Percentiles rank a stretch among this genome's conserved stretches.
Conservation (phyloP, 2,888 invertebrate species). For the Dasysyrphus albostriatus region DNA sequence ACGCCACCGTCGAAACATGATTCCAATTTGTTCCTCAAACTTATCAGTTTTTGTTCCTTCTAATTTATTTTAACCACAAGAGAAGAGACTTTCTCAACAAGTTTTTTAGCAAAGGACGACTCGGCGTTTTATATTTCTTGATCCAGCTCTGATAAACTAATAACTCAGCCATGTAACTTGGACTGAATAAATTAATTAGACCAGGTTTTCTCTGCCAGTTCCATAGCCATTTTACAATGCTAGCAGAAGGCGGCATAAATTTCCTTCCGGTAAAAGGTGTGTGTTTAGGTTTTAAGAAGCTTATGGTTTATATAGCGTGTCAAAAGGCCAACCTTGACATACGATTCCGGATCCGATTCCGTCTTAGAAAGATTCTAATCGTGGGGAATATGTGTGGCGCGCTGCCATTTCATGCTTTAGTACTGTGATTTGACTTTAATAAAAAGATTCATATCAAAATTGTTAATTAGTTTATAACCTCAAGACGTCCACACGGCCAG, state of each 20-base stretch:
- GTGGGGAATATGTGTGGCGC: conserved; percentile 11
- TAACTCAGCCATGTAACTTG: conserved; percentile 31
- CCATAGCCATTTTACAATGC: neutral
- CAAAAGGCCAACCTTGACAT: conserved; percentile 63
- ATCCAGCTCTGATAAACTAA: conserved; percentile 51
- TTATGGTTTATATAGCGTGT: conserved; percentile 42
- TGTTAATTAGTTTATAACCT: conserved; percentile 53
- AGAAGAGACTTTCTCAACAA: conserved; percentile 8
- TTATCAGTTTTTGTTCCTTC: neutral
- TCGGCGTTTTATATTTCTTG: conserved; percentile 2
- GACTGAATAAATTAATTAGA: conserved; percentile 63
- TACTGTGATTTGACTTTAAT: conserved; percentile 27
- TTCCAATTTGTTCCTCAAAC: conserved; percentile 27
- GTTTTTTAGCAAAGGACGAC: conserved; percentile 2
- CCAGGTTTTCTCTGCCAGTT: neutral
- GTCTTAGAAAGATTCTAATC: conserved; percentile 61
- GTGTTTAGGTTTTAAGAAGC: conserved; percentile 12
- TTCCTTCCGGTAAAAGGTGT: conserved; percentile 68
- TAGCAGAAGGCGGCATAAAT: conserved; percentile 47
- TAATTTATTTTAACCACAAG: neutral
- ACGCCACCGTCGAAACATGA: neutral
- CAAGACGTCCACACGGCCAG: conserved; percentile 27
- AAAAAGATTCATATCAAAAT: conserved; percentile 22
- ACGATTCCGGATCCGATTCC: conserved; percentile 31
- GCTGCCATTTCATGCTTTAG: conserved; percentile 55